Base-by-base conservation (phyloP, 2,888 invertebrate genomes). In the Subacronicta megacephala region DNA sequence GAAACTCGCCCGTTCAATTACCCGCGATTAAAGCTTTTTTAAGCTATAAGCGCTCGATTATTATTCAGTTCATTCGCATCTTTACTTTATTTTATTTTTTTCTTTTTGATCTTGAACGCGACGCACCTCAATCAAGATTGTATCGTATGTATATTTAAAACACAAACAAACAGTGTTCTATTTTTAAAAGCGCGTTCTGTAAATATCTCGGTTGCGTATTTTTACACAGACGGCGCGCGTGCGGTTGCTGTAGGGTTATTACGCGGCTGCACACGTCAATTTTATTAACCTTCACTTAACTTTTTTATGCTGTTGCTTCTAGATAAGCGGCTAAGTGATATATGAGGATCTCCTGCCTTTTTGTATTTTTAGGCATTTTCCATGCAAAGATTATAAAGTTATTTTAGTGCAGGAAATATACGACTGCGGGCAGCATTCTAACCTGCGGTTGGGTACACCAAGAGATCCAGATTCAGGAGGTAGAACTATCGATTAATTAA, bases 101-200 rank as follows among this genome's bases (percentile, higher is more conserved):
- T 10, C 9, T 17, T 4, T 15, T 7, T 18, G 45, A 33, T 29
- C 13, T 42, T 57, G 20, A 46, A 36, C 18, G 36, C 13, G 18
- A 9, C 13, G 49, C 36, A 40, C 26, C 17, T 29, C 44, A 26
- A 7, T 16, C 37, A 12, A 16, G 26, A 41, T n/a, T 2, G 23
- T 26, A 40, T 33, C 40, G 31, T 74, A 65, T 64, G 31, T 74
- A 65, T 64, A 61, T 65, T 54, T 51, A 62, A 57, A 65, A 62
- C 54, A 53, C 55, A 76, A 74, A 72, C 62, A 68, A 75, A 67
- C 40, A 51, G 33, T 13, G 33, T 20, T 29, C 52, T 71, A 73
- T 69, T 58, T 44, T 37, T 52, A 61, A n/a, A n/a, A 10, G 18
- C 23, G 53, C 7, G 18, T 33, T 42, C 56, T 44, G 12, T 43